Conservation (phyloP, 2,888 invertebrate genomes). For the Eudemis profundana region DNA sequence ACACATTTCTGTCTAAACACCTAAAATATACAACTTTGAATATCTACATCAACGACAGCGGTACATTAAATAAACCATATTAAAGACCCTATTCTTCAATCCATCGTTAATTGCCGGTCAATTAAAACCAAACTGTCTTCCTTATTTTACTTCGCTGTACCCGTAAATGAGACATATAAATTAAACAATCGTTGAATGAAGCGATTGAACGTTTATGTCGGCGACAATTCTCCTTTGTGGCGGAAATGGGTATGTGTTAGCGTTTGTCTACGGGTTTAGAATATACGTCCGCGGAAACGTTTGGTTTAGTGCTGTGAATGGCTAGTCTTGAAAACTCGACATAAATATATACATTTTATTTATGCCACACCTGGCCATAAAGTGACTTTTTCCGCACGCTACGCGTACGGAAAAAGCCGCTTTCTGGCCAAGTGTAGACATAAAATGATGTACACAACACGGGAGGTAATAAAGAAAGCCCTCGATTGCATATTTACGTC, state of each 20-base stretch:
- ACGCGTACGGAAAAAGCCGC: no score
- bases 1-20: background rate
- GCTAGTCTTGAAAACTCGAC: no score
- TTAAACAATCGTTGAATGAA: slow-evolving; percentile 43
- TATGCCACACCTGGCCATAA: no score
- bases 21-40: background rate
- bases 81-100: slow-evolving; percentile 39
- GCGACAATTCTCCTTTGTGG: slow-evolving; percentile 42
- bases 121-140: slow-evolving; percentile 40
- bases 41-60: background rate
- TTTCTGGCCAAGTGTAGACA: no score
- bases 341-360: no score
- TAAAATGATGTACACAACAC: no score
- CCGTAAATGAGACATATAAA: slow-evolving; percentile 40
- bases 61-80: slow-evolving; percentile 27
- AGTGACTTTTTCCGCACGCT: no score
- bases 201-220: slow-evolving; percentile 40
- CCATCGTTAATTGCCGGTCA: slow-evolving; percentile 39
- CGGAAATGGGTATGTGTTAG: slow-evolving; percentile 38
- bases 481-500: no score
- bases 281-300: slow-evolving; percentile 17
- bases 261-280: slow-evolving; percentile 18
- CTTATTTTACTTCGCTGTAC: slow-evolving; percentile 34
- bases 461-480: no score
- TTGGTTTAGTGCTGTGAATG: no score